phyloP scores from a whole-genome alignment of 2,113 vertebrate genomes.

The Microtus oregoni region DNA sequence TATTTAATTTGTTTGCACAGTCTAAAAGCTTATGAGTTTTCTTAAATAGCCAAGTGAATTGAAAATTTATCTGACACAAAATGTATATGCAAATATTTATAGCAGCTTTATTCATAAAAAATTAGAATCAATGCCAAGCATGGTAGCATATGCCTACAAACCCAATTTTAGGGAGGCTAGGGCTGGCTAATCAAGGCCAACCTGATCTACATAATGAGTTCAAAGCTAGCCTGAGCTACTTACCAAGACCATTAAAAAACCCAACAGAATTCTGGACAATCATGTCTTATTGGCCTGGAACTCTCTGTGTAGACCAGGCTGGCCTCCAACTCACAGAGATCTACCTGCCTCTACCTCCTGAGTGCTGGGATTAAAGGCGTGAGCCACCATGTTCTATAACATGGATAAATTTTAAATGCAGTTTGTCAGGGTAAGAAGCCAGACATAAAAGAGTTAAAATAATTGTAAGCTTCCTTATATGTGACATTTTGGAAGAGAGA shows the following conservation, averaged over 20 bases:
- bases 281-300: background rate
- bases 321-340: background rate
- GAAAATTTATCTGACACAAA: constrained; percentile 58
- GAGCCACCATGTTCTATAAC: background rate
- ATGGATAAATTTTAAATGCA: constrained; percentile 39
- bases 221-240: background rate
- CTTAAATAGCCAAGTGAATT: constrained; percentile 55
- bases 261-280: background rate
- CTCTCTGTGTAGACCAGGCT: background rate
- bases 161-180: background rate
- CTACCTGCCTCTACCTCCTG: background rate
- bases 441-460: background rate
- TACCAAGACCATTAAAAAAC: background rate
- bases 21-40: constrained; percentile 59
- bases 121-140: background rate
- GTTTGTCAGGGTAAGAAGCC: constrained; percentile 29
- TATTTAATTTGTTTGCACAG: constrained; percentile 64
- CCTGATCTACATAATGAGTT: background rate
- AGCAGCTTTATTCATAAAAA: constrained; percentile 1
- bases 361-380: background rate
- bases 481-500: background rate
- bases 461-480: background rate
- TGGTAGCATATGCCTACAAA: background rate
- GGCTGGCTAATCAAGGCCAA: background rate
- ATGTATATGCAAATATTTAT: constrained; percentile 60